A percentile compares a stretch with the other conserved stretches of the same genome.
These are phyloP conservation scores for Xiphydria camelus DNA, from an alignment of 2,888 invertebrate species.

Conservation along the genomic window DNA sequence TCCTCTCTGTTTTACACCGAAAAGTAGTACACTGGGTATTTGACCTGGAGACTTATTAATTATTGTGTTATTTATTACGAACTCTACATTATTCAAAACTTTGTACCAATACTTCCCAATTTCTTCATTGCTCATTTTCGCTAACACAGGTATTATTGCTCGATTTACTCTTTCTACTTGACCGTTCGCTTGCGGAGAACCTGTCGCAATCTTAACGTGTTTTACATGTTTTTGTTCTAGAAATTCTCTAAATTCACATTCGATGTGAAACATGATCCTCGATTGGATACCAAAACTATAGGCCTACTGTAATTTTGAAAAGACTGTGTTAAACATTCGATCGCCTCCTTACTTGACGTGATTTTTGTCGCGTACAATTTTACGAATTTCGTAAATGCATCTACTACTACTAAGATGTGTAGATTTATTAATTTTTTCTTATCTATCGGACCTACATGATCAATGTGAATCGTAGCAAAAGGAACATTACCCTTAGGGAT, in stretches of 20 bases:
- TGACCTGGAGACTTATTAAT: constrained; percentile 11
- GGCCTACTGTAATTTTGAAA: constrained; percentile 23
- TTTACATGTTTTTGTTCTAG: constrained; percentile 20
- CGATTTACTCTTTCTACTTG: constrained; percentile 31
- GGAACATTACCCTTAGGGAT: constrained; percentile 34
- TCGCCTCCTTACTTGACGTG: constrained; percentile 17
- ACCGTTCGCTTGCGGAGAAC: constrained; percentile 35
- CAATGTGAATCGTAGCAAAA: constrained; percentile 31
- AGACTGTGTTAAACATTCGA: constrained; percentile 21
- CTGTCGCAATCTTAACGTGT: constrained; percentile 31
- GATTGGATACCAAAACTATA: constrained; percentile 25
- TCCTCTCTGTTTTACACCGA: constrained; percentile 9
- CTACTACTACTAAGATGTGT: constrained; percentile 29
- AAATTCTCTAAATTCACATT: constrained; percentile 25
- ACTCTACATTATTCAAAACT: constrained; percentile 8
- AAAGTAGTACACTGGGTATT: constrained; percentile 6
- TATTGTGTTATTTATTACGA: constrained; percentile 9
- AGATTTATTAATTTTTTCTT: constrained; percentile 9
- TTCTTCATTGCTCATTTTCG: constrained; percentile 20
- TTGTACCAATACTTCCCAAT: constrained; percentile 13
- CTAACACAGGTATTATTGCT: constrained; percentile 22
- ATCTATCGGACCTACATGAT: constrained; percentile 34
- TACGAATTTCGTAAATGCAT: constrained; percentile 32
- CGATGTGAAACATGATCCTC: constrained; percentile 35
- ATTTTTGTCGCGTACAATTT: constrained; percentile 22